These are phyloP conservation scores for Noctua pronuba DNA, from an alignment of 2,888 invertebrate species.

Conservation along the genomic window DNA sequence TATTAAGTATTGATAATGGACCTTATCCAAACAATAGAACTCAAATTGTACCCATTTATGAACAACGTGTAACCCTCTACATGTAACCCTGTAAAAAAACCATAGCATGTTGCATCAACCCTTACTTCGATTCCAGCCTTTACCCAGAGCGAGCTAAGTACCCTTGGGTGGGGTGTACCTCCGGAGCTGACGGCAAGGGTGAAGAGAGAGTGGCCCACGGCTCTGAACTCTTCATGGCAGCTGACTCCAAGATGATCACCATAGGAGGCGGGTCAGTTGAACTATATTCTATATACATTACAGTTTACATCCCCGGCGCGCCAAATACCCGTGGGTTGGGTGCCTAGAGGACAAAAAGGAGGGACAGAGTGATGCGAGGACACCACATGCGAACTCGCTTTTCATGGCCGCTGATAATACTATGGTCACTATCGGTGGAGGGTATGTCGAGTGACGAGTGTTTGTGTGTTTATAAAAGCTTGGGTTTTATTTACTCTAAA, in stretches of 20 bases:
- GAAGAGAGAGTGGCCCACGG: constrained; percentile 94
- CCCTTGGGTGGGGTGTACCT: constrained; percentile 96
- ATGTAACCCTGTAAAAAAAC: constrained; percentile 38
- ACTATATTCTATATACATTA: constrained; percentile 51
- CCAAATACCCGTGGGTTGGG: constrained; percentile 98
- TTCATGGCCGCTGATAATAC: constrained; percentile 98
- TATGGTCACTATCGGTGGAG: constrained; percentile 98
- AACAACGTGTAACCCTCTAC: constrained; percentile 11
- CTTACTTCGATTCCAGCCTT: constrained; percentile 86
- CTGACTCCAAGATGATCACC: constrained; percentile 98
- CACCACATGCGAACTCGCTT: constrained; percentile 94
- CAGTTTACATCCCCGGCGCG: constrained; percentile 94
- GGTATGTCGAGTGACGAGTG: constrained; percentile 91
- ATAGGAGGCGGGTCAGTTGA: constrained; percentile 98
- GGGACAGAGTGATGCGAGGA: constrained; percentile 76
- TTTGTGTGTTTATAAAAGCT: constrained; percentile 14
- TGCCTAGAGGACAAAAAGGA: constrained; percentile 91
- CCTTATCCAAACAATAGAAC: not conserved
- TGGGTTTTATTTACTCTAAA: constrained; percentile 1
- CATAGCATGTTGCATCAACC: constrained; percentile 68
- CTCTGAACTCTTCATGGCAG: constrained; percentile 98
- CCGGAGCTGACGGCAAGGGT: constrained; percentile 75
- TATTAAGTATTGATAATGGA: not conserved
- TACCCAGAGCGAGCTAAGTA: constrained; percentile 97
- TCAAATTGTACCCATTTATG: not conserved